Base-by-base conservation (phyloP, 2,113 vertebrate genomes). In the Hyaena hyaena region DNA sequence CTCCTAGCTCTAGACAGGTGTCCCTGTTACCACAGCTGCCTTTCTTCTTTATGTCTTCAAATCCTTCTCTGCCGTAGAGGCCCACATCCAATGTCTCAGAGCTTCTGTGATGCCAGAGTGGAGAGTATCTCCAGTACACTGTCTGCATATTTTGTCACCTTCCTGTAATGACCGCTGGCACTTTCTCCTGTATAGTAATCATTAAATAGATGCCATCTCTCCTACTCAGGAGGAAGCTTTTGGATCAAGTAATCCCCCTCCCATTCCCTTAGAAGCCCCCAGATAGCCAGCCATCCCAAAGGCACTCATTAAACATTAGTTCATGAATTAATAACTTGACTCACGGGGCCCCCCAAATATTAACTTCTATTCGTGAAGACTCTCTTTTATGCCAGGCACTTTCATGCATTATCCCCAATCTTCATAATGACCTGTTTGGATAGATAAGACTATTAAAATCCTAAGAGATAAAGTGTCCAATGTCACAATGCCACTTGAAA, bases 71-170 rank as follows among this genome's bases (percentile, higher is more conserved):
- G 24, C 21, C 1, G 0, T n/a, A 82, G 83, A 48, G 68, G 7
- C 5, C 17, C 5, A 21, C 11, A 55, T 76, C 15, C 39, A 35
- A 28, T 5, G 48, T 10, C 24, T 76, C n/a, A 23, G 24, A 68
- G 55, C 0, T 6, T n/a, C 43, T 2, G 5, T 23, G 39, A 55
- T 10, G 4, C 2, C 4, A 4, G 1, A 17, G 35, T 12, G 43
- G 21, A 68, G 48, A 16, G 0, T n/a, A 19, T 17, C 8, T 50
- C 76, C 3, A 9, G 14, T 3, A 17, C 33, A n/a, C 23, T 53
- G 3, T 8, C 7, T 31, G 12, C 39, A 53, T 7, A 48, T 21
- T 45, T 21, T 45, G n/a, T 14, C n/a, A 2, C 10, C 26, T 83
- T 82, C 26, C 15, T 50, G 16, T 21, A 3, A 0, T 9, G 50